These are phyloP conservation scores for Balearica regulorum DNA, from an alignment of 2,797 vertebrate genomes.

Conservation along the genomic window DNA sequence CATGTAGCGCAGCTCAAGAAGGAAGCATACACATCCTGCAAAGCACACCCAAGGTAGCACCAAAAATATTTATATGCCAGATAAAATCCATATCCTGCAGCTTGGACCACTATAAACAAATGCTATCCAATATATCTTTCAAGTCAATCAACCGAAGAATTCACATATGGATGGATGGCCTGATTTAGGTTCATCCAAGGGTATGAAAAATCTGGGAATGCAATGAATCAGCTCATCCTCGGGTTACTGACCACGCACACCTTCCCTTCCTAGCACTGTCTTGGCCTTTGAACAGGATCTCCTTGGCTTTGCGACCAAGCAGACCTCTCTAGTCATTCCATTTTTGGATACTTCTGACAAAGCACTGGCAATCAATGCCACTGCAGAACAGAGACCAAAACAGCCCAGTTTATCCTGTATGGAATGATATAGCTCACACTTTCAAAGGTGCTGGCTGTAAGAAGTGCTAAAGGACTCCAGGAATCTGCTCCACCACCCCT, in stretches of 20 bases:
- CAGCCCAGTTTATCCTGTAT: not conserved
- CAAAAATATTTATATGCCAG: not conserved
- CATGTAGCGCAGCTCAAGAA: not conserved
- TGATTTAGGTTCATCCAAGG: not conserved
- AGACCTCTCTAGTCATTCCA: not conserved
- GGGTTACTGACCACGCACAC: not conserved
- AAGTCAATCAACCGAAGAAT: not conserved
- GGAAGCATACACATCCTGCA: not conserved
- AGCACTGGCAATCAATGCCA: not conserved
- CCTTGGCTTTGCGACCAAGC: not conserved
- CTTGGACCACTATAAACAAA: not conserved
- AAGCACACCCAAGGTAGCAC: not conserved
- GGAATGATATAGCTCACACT: not conserved
- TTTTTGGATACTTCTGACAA: not conserved
- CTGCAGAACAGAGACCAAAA: not conserved
- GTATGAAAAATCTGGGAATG: not conserved
- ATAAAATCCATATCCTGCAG: slow-evolving; percentile 8
- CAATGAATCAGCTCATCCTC: not conserved
- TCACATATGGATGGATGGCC: not conserved
- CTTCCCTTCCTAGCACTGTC: not conserved
- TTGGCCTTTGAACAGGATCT: not conserved
- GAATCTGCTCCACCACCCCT: not conserved
- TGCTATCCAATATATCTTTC: not conserved
- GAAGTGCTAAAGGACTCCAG: not conserved
- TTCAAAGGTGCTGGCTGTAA: not conserved